Base-by-base conservation (phyloP, 2,888 invertebrate genomes). In the Drosophila neoperkinsi region DNA sequence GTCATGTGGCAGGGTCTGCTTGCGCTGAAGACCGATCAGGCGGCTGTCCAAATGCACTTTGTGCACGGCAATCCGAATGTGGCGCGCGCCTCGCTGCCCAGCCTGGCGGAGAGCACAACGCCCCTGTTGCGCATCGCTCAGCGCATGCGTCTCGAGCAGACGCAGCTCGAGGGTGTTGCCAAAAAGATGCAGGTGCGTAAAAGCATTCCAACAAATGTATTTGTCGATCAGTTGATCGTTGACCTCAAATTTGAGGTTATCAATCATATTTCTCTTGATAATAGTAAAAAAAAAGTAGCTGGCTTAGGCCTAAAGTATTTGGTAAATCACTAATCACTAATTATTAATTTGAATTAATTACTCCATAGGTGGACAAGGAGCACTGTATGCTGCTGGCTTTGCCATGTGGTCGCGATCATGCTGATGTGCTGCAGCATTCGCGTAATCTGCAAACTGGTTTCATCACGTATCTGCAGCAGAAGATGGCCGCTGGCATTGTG, bases 21-120 rank as follows among this genome's bases (percentile, higher is more conserved):
- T 81, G 99, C 98, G 0, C 94, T 99, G 81, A 99, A 99, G 94
- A 99, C 98, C 93, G 99, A 99, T 94, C 97, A 97, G 89, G 98
- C 99, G 9, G 97, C 98, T 34, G 99, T 99, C 53, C 99, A 99
- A 94, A 99, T 99, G 99, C 99, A 99, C 94, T 98, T 98, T 94
- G 98, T 99, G 77, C 97, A 97, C 90, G 99, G 99, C 67, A 98
- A 97, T 94, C 96, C 97, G 13, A 95, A 95, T 84, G 97, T 99
- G 74, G 98, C 99, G 13, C 95, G 96, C 79, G 96, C 96, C 90
- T 98, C 98, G 74, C 94, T 99, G 91, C 98, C 98, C 55, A 96
- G 96, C 74, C 96, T 96, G 92, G 95, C 96, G 62, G 97, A 98
- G 92, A 97, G 97, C 67, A 96, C 96, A 59, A 96, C 97, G 82